phyloP scores from a whole-genome alignment of 2,888 invertebrate species.

The Drosophila birchii region DNA sequence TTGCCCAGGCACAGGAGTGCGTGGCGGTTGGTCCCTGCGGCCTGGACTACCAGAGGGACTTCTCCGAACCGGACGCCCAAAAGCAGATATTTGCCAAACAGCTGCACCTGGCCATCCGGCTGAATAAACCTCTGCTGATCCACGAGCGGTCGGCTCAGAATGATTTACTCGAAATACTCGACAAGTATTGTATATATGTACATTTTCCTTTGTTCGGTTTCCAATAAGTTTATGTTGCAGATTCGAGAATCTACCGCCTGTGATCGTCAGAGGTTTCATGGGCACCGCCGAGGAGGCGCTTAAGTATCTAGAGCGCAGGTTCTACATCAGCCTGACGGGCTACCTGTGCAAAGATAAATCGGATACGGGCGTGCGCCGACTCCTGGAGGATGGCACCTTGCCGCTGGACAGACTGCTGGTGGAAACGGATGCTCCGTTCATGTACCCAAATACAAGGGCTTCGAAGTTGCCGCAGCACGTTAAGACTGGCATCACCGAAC shows the following conservation, averaged over 20 bases:
- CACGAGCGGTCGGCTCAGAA: constrained; percentile 96
- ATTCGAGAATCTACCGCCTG: constrained; percentile 88
- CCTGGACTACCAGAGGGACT: constrained; percentile 96
- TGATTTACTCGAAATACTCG: constrained; percentile 90
- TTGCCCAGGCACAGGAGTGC: constrained; percentile 93
- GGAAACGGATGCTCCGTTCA: constrained; percentile 97
- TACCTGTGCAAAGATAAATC: constrained; percentile 90
- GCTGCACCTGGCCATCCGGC: constrained; percentile 92
- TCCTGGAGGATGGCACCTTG: constrained; percentile 91
- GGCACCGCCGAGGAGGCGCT: constrained; percentile 94
- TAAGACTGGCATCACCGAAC: constrained; percentile 93
- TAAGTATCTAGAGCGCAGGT: constrained; percentile 93
- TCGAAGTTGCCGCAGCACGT: constrained; percentile 95
- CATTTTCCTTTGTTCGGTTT: not conserved
- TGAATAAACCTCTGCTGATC: constrained; percentile 94
- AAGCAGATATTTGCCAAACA: constrained; percentile 94
- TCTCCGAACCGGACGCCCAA: constrained; percentile 95
- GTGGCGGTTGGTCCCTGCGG: constrained; percentile 98
- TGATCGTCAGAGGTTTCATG: constrained; percentile 96
- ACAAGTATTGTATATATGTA: constrained; percentile 68
- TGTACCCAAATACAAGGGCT: constrained; percentile 97
- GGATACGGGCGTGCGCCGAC: constrained; percentile 93
- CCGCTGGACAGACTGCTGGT: constrained; percentile 94
- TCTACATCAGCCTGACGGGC: constrained; percentile 93
- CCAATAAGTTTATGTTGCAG: constrained; percentile 55